Evolutionary conservation across 2,797 vertebrate species (phyloP), one percentile per base, ranked within the genome.

Genomic region (Parauchenoglanis ngamensis): DNA sequence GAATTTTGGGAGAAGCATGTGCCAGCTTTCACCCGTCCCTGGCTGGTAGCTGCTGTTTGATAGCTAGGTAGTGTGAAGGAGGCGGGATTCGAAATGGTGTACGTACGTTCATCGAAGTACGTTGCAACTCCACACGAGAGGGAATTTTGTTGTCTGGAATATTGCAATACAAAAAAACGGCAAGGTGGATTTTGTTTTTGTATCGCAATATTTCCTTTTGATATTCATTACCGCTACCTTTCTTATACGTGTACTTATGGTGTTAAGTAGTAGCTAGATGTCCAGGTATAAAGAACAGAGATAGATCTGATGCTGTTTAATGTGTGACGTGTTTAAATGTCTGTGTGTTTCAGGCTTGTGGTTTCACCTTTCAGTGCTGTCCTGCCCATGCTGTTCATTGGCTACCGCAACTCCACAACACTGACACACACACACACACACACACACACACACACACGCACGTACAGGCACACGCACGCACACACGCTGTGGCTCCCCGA

Each of bases 321-420:
- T 59, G 40, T 40, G 40, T 40, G 40, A 40, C 40, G 56, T 54
- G 31, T 61, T 61, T 80, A 80, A 80, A 80, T 80, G 57, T 44
- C 78, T 44, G 31, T 25, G 21, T 44, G 52, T 78, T 35, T 0
- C 54, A 73, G 83, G 49, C 10, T 70, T 57, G 1, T 44, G 12
- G 65, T 0, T 91, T 96, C 95, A 95, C 98, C 98, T 97, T 97
- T 97, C 78, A 95, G 88, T 23, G 92, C 89, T 85, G 96, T 97
- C 93, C 94, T 97, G 86, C 96, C 97, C 97, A 97, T 98, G 92
- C 88, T 95, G 94, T 93, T 93, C 89, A 89, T 89, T 87, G 89
- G 93, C 92, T 92, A 92, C 88, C 80, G 92, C 92, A 61, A 89
- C 80, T 87, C 59, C 57, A 28, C 17, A 49, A 78, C 76, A 79